Conservation (phyloP, 1,140 invertebrate species). For the Pogonomyrmex californicus region DNA sequence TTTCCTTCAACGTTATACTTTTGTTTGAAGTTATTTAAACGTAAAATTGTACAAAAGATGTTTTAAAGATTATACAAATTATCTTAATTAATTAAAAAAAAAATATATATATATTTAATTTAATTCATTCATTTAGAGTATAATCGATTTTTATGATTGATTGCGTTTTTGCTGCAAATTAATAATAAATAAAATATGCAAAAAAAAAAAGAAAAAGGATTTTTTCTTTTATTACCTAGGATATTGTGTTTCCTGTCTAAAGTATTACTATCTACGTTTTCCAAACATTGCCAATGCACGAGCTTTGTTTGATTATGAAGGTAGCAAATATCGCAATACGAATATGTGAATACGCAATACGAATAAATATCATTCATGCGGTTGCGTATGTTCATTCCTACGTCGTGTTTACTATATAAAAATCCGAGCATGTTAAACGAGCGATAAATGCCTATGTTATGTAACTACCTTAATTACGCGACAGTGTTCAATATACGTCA, state of each 20-base stretch:
- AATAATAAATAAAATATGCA: neutral
- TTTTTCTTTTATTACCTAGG: neutral
- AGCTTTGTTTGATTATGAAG: neutral
- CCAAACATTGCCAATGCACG: neutral
- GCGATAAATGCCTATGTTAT: neutral
- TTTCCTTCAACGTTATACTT: neutral
- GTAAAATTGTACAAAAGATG: neutral
- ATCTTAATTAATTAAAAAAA: neutral
- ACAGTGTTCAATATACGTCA: constrained; percentile 35
- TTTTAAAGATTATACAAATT: neutral
- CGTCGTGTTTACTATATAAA: constrained; percentile 25
- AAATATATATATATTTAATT: neutral
- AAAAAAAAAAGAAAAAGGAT: too few species aligned
- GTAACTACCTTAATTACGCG: constrained; percentile 59
- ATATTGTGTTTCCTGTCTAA: neutral
- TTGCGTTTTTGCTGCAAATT: neutral
- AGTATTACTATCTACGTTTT: neutral
- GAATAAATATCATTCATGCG: neutral
- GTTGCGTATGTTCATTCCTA: constrained; percentile 16
- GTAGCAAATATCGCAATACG: neutral
- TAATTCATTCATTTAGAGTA: neutral
- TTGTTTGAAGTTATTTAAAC: neutral
- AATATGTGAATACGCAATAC: neutral
- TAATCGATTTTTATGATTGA: neutral
- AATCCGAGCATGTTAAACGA: constrained; percentile 22